Evolutionary conservation across 1,140 invertebrate genomes (phyloP).

Genomic region (Dufourea novaeangliae): DNA sequence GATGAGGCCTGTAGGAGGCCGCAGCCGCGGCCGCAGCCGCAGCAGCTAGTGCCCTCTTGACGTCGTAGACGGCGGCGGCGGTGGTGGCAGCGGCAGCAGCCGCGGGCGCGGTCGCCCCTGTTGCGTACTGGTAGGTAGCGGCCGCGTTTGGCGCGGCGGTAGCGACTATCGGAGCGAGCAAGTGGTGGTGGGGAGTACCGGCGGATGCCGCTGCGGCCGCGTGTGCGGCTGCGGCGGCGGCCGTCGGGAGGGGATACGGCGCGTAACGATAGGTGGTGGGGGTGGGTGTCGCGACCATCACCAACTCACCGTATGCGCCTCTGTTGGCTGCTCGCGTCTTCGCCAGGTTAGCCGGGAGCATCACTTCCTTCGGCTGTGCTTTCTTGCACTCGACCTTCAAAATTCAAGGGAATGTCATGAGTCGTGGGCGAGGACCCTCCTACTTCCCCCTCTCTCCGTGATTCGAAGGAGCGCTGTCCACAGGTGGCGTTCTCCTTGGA

Average conservation of each 20-base stretch:
- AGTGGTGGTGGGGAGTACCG: slow-evolving; percentile 72
- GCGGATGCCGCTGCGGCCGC: slow-evolving; percentile 77
- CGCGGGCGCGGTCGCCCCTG: slow-evolving; percentile 72
- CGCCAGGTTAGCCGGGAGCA: slow-evolving; percentile 96
- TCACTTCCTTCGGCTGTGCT: slow-evolving; percentile 99
- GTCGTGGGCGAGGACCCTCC: too few species aligned
- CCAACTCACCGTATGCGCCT: slow-evolving; percentile 97
- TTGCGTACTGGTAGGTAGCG: slow-evolving; percentile 82
- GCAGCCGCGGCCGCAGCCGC: slow-evolving; percentile 80
- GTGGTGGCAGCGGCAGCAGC: slow-evolving; percentile 78
- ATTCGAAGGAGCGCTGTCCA: not conserved
- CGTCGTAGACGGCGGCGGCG: slow-evolving; percentile 81
- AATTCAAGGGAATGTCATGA: slow-evolving; percentile 66
- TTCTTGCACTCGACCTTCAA: slow-evolving; percentile 99
- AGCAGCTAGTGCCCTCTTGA: slow-evolving; percentile 79
- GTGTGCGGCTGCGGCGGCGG: slow-evolving; percentile 77
- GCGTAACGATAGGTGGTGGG: slow-evolving; percentile 86
- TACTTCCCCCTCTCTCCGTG: too few species aligned
- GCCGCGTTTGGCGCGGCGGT: slow-evolving; percentile 80
- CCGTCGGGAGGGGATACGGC: slow-evolving; percentile 81
- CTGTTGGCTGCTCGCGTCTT: slow-evolving; percentile 95
- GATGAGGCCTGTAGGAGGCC: slow-evolving; percentile 80
- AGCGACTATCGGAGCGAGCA: slow-evolving; percentile 80
- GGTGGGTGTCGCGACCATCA: slow-evolving; percentile 86
- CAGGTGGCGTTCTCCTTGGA: too few species aligned